Base-by-base conservation (phyloP, 2,797 vertebrate species). In the Acipenser ruthenus region DNA sequence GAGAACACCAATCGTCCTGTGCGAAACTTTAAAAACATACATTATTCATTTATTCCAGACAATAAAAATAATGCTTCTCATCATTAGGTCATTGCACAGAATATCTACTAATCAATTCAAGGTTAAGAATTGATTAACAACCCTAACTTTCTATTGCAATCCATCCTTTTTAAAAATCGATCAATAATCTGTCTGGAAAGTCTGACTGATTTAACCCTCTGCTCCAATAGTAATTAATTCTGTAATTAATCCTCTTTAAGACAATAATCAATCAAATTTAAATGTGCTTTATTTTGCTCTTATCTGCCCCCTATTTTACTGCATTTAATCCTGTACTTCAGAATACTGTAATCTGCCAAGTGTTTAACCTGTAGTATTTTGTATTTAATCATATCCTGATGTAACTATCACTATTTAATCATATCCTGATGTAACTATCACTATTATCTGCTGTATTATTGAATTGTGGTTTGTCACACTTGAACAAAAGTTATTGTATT, bases 111-210 rank as follows among this genome's bases (percentile, higher is more conserved):
- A 60, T 7, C 60, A 58, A 67, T 9, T 12, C 63, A 65, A 68
- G 65, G 62, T 68, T 68, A 69, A 12, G 58, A 62, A 68, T 60
- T 67, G 69, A 70, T 64, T 63, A 70, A 65, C 50, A 65, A 66
- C 68, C 68, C 53, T 60, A 61, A 68, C 67, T 66, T 73, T 72
- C 68, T 73, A 72, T 67, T 69, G 52, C 8, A 63, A 69, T 68
- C 71, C 73, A 71, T 72, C 65, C 65, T 69, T 71, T 66, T 71
- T 37, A 37, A 37, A 37, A 69, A 75, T 69, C 64, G 67, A 69
- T 73, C 61, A 50, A 65, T 64, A 52, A 9, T 15, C 62, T 65
- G 71, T 75, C 69, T 72, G 50, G 67, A 62, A 65, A 37, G 23
- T 37, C 23, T 62, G 67, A 62, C 63, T 58, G 50, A 66, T 67